Evolutionary conservation across 2,888 invertebrate genomes (phyloP).

Genomic region (Acrobasis repandana): DNA sequence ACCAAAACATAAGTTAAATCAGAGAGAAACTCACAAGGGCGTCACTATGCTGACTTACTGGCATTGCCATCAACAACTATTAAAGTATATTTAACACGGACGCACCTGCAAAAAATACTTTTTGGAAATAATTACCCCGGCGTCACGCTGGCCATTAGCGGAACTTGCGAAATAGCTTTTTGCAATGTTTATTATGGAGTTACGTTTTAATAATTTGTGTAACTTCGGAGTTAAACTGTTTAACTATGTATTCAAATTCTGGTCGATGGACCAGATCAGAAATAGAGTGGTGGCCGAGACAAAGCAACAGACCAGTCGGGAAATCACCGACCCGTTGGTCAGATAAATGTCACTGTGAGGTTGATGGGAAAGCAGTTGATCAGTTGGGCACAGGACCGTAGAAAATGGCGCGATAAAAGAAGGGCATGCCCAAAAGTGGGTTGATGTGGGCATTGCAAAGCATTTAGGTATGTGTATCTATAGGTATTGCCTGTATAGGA

Average conservation of each 20-base stretch:
- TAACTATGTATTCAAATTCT: background rate
- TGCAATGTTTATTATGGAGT: constrained; percentile 29
- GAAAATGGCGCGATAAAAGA: too few relatives aligned
- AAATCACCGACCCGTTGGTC: too few relatives aligned
- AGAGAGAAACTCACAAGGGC: background rate
- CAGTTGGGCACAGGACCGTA: too few relatives aligned
- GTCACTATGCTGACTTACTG: constrained; percentile 30
- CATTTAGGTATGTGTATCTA: too few relatives aligned
- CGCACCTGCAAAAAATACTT: constrained; percentile 51
- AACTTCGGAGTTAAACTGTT: background rate
- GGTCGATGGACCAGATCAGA: too few relatives aligned
- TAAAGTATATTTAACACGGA: constrained; percentile 45
- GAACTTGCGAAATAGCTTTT: constrained; percentile 36
- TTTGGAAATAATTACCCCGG: constrained; percentile 48
- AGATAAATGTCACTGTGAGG: too few relatives aligned
- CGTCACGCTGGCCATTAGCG: constrained; percentile 43
- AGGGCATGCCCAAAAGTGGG: too few relatives aligned
- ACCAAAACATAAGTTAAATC: background rate
- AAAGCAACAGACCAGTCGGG: too few relatives aligned
- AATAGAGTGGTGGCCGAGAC: too few relatives aligned
- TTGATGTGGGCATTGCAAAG: too few relatives aligned
- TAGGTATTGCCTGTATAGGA: too few relatives aligned
- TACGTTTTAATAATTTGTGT: constrained; percentile 6
- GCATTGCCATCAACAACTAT: constrained; percentile 50
- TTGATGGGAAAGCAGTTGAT: too few relatives aligned